Conservation (phyloP, 2,797 vertebrate species). For the Mareca strepera region DNA sequence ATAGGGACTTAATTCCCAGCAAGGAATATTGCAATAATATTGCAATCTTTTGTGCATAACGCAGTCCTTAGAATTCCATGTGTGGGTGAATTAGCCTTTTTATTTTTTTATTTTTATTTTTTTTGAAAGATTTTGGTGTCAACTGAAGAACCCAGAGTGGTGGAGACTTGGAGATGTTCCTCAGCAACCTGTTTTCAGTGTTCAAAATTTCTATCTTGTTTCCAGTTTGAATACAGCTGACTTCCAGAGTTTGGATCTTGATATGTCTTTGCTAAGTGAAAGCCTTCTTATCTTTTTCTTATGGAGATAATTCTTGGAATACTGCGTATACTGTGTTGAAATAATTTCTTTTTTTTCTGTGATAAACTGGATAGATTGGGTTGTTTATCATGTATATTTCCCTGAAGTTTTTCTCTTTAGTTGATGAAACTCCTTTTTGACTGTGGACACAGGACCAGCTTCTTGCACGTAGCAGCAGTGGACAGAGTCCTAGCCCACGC, state of each 20-base stretch:
- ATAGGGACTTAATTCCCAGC: neutral
- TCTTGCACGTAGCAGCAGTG: neutral
- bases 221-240: neutral
- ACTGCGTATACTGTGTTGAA: neutral
- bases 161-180: neutral
- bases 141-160: neutral
- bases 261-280: neutral
- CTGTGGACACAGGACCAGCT: neutral
- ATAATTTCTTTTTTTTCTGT: neutral
- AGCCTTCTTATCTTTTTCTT: neutral
- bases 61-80: neutral
- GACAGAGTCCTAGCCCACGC: neutral
- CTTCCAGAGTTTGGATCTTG: neutral
- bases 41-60: neutral
- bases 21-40: neutral
- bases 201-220: neutral
- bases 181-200: neutral
- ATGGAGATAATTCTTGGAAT: neutral
- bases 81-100: neutral
- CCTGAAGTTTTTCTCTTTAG: neutral
- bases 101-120: neutral
- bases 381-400: neutral
- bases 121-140: neutral
- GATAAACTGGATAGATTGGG: neutral
- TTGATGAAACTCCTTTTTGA: neutral